Percentiles rank a stretch among this genome's conserved stretches.
These are phyloP conservation scores for Drosophila lacertosa DNA, from an alignment of 1,140 invertebrate genomes.

Conservation along the genomic window DNA sequence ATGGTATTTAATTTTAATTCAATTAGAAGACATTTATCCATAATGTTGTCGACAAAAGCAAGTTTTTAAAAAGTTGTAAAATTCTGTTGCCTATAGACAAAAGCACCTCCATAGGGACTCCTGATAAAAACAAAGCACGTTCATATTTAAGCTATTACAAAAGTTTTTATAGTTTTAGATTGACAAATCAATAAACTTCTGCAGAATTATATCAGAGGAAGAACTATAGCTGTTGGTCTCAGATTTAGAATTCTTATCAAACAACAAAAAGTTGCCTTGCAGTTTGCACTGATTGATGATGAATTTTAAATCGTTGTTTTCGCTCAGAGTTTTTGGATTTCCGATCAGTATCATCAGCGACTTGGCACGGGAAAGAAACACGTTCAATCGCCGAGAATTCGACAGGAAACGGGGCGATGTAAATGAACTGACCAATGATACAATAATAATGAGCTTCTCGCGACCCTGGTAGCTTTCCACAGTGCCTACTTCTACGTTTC, in stretches of 20 bases:
- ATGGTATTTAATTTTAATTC: not conserved
- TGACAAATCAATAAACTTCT: not conserved
- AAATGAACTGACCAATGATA: constrained; percentile 90
- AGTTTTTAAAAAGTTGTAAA: too few species aligned
- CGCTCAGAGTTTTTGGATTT: constrained; percentile 85
- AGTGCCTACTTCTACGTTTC: constrained; percentile 88
- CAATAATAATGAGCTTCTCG: constrained; percentile 91
- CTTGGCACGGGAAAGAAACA: constrained; percentile 91
- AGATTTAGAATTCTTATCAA: too few species aligned
- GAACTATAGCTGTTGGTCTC: not conserved
- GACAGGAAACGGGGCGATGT: constrained; percentile 88
- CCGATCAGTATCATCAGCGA: constrained; percentile 91
- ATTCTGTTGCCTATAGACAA: too few species aligned
- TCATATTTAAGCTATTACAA: too few species aligned
- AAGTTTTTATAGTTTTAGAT: too few species aligned
- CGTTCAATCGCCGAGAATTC: constrained; percentile 91
- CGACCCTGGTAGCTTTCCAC: constrained; percentile 94
- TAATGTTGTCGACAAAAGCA: too few species aligned
- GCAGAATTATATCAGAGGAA: not conserved
- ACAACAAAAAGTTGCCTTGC: constrained; percentile 11
- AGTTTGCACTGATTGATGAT: constrained; percentile 46
- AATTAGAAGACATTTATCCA: not conserved
- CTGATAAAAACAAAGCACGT: too few species aligned
- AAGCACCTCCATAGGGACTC: too few species aligned
- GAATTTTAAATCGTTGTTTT: constrained; percentile 30